Conservation (phyloP, 2,888 invertebrate species). For the Girardia tigrina region DNA sequence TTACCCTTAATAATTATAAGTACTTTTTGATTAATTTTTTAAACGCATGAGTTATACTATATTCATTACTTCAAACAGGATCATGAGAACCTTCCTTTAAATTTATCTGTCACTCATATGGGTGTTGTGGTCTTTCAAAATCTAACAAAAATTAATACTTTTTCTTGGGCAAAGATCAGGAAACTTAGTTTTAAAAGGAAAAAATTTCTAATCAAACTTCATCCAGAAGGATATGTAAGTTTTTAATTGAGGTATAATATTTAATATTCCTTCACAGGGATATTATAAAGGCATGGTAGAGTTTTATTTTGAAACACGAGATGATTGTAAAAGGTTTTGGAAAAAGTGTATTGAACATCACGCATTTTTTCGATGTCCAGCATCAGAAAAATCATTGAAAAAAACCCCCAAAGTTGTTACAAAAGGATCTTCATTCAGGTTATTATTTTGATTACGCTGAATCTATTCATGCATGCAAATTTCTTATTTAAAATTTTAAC, state of each 20-base stretch:
- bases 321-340: conserved; percentile 96
- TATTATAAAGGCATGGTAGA: conserved; percentile 86
- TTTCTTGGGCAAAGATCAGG: conserved; percentile 97
- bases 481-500: neutral
- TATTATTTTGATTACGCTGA: no score
- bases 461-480: neutral
- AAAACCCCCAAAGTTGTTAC: conserved; percentile 79
- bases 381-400: conserved; percentile 65
- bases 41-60: neutral
- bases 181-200: conserved; percentile 97
- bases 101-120: conserved; percentile 88
- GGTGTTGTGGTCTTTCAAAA: conserved; percentile 94
- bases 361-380: conserved; percentile 81
- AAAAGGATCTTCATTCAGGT: conserved; percentile 91
- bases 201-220: conserved; percentile 86
- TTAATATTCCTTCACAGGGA: no score
- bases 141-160: conserved; percentile 88
- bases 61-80: conserved; percentile 41
- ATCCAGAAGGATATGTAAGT: conserved; percentile 63
- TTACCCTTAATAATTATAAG: neutral
- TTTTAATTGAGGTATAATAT: neutral
- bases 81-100: conserved; percentile 73
- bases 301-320: conserved; percentile 84
- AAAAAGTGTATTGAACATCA: conserved; percentile 97
- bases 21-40: neutral